These are phyloP conservation scores for Gambusia holbrooki DNA, from an alignment of 2,113 vertebrate genomes.

Conservation along the genomic window DNA sequence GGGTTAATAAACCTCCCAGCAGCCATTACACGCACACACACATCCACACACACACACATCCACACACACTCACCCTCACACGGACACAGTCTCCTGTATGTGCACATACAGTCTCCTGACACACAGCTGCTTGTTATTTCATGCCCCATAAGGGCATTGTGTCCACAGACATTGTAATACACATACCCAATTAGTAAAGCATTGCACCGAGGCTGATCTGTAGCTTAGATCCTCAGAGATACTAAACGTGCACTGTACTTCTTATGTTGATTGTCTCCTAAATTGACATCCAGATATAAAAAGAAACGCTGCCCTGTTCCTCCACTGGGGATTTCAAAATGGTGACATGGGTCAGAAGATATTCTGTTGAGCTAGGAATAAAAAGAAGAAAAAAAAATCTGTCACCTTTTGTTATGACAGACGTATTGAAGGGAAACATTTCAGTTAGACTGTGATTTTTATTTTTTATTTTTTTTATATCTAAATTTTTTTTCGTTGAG, in stretches of 20 bases:
- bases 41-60: constrained; percentile 44
- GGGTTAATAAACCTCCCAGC: constrained; percentile 82
- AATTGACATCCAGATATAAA: constrained; percentile 52
- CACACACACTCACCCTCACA: constrained; percentile 39
- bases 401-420: no score
- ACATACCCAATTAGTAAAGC: constrained; percentile 81
- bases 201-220: constrained; percentile 65
- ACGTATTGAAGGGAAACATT: no score
- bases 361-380: constrained; percentile 49
- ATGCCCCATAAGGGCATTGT: constrained; percentile 79
- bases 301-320: constrained; percentile 74
- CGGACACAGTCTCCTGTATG: constrained; percentile 40
- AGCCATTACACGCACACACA: constrained; percentile 37
- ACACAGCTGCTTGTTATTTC: constrained; percentile 83
- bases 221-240: constrained; percentile 62
- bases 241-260: constrained; percentile 3
- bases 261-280: constrained; percentile 44
- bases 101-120: constrained; percentile 40
- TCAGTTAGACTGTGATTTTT: no score
- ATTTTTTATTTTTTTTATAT: no score
- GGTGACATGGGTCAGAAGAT: constrained; percentile 74
- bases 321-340: constrained; percentile 71
- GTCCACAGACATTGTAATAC: constrained; percentile 79
- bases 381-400: no score
- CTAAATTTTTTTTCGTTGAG: no score